Base-by-base conservation (phyloP, 2,888 invertebrate genomes). In the Rhopalosiphum nymphaeae region DNA sequence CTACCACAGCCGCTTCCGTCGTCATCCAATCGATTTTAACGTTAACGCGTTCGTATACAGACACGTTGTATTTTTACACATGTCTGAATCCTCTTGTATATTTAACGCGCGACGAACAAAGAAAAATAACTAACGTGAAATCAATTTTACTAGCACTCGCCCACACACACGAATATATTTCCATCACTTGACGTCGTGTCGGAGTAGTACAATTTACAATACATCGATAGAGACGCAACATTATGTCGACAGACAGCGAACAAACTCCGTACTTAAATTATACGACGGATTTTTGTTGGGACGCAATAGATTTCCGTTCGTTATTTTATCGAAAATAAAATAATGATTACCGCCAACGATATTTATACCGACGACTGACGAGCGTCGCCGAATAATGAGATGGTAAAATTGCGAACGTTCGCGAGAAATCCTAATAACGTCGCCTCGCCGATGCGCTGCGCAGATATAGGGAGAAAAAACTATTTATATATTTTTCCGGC, bases 371-470 rank as follows among this genome's bases (percentile, higher is more conserved):
- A 86, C 36, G 36, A 21, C 21, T 78, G 78, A 78, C 36, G 78
- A 78, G 21, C 21, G 36, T 42, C 78, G 36, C 21, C 36, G 78
- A 46, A 86, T 86, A 86, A 86, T 86, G 86, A 86, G 46, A 49
- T 46, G 85, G 42, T 46, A 29, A 86, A 86, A 86, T 86, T 86
- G 46, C 46, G 86, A 29, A 86, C 86, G 86, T 86, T 86, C 29
- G 86, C 86, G 46, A 29, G 78, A 78, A 78, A 78, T 78, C 78
- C 78, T 78, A 78, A 86, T 49, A 86, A 86, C 86, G 26, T 46
- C 13, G 86, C n/a, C 46, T 86, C 46, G 13, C 16, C 29, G 86
- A 86, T 36, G 7, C 57, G 44, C 44, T 5, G 9, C 7, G n/a
- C 36, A 78, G 36, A 26, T 86, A 16, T 29, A 29, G 21, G 21